Conservation (phyloP, 2,888 invertebrate species). For the Conchocele bisecta region DNA sequence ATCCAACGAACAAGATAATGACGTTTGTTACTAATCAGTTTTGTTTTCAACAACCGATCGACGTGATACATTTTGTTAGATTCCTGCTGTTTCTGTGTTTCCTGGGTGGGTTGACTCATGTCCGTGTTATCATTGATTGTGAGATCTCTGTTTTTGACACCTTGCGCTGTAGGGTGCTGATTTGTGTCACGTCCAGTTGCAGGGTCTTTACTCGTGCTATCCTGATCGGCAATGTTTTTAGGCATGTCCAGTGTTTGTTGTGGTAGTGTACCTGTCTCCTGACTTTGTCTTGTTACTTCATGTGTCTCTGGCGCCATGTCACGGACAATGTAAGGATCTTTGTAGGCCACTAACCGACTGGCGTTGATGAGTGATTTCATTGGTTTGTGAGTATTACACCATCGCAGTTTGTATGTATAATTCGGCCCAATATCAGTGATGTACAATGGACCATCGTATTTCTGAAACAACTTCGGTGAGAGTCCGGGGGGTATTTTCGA, state of each 20-base stretch:
- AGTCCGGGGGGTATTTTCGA: conserved; percentile 9
- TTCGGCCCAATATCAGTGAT: conserved; percentile 29
- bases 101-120: too few relatives aligned
- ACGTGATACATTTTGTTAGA: too few relatives aligned
- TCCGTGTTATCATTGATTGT: too few relatives aligned
- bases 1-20: neutral
- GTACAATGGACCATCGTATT: conserved; percentile 33
- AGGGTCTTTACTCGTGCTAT: neutral
- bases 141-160: neutral
- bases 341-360: conserved; percentile 20
- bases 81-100: too few relatives aligned
- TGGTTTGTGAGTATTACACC: conserved; percentile 6
- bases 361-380: conserved; percentile 36
- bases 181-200: neutral
- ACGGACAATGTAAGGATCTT: conserved; percentile 6
- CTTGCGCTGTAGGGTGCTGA: neutral
- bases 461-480: conserved; percentile 17
- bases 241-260: neutral
- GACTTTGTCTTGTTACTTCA: neutral
- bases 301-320: neutral
- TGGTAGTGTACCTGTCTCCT: neutral
- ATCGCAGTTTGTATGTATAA: conserved; percentile 32
- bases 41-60: neutral
- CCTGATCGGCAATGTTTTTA: neutral
- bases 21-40: neutral